phyloP scores from a whole-genome alignment of 1,140 invertebrate species.

The Drosophila athabasca region DNA sequence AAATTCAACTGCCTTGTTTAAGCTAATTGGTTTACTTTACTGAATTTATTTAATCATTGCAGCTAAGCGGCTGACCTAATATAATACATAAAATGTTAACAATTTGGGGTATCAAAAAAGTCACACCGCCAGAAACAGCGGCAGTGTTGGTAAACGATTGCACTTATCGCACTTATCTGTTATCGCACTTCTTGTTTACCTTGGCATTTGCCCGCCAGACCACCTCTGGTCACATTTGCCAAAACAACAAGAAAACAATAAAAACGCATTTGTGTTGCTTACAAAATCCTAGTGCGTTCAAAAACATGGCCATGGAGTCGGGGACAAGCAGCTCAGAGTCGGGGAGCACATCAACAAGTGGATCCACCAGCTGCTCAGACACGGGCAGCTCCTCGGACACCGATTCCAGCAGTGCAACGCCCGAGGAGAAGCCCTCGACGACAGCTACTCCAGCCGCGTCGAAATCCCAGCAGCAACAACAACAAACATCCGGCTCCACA shows the following conservation, averaged over 20 bases:
- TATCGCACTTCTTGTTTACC: no score
- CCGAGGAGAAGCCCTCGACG: slow-evolving; percentile 52
- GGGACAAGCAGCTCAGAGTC: slow-evolving; percentile 87
- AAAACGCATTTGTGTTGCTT: slow-evolving; percentile 14
- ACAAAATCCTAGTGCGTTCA: slow-evolving; percentile 1
- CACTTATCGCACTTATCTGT: neutral
- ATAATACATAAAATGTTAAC: no score
- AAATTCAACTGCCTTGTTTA: no score
- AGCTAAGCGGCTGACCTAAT: no score
- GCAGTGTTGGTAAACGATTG: slow-evolving; percentile 3
- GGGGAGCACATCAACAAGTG: slow-evolving; percentile 86
- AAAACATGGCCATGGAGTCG: slow-evolving; percentile 79
- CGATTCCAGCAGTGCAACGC: slow-evolving; percentile 86
- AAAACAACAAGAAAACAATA: slow-evolving; percentile 46
- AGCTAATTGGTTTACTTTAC: no score
- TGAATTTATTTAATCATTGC: no score
- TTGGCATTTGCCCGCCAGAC: neutral
- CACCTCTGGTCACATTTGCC: slow-evolving; percentile 27
- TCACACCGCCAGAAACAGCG: neutral
- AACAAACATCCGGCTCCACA: slow-evolving; percentile 24
- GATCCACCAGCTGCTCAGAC: slow-evolving; percentile 84
- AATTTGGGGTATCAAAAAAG: no score
- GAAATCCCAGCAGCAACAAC: slow-evolving; percentile 32
- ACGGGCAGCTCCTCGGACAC: slow-evolving; percentile 86
- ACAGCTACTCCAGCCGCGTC: slow-evolving; percentile 5